Base-by-base conservation (phyloP, 1,140 invertebrate species). In the Brachionus paranguensis region DNA sequence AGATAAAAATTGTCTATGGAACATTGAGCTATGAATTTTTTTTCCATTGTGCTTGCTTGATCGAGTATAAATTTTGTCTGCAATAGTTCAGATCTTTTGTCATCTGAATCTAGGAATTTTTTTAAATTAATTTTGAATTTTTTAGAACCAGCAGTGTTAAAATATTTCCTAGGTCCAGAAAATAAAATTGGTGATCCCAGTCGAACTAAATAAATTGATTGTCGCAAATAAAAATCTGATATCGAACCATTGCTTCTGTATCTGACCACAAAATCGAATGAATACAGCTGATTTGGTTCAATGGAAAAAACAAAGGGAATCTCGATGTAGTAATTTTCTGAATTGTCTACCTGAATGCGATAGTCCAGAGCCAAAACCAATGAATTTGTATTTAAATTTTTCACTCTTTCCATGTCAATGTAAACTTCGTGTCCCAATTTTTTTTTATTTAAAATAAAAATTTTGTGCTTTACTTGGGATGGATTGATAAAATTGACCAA, bases 211-310 rank as follows among this genome's bases (percentile, higher is more conserved):
- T 29, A 50, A 8, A 76, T 50, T 11, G 72, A 76, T 29, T 47
- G 45, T 12, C 17, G 20, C 20, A 76, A 27, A 50, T 17, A 76
- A 10, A 12, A 47, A 11, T 50, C 72, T 11, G 17, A 47, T 50
- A 76, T 29, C 1, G 27, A 50, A 0, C 45, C 45, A 50, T 47
- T 76, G 17, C 50, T 27, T 47, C 27, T 47, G 43, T 50, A 50
- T 24, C n/a, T 27, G 3, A 47, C 43, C 17, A 76, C 45, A 50
- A 76, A 76, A 76, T 76, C 72, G 33, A 76, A 76, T 2, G 72
- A 76, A 50, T 76, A 76, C 8, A 76, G 11, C 33, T 76, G 72
- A 27, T 76, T 76, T 29, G 43, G 17, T 76, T 76, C 72, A 20
- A 76, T 45, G 43, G 72, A 20, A 50, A 37, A 76, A 50, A 47